A percentile compares a stretch with the other conserved stretches of the same genome.
phyloP scores from a whole-genome alignment of 92 coral and sea anemone species.

The Zoanthus solanderi region DNA sequence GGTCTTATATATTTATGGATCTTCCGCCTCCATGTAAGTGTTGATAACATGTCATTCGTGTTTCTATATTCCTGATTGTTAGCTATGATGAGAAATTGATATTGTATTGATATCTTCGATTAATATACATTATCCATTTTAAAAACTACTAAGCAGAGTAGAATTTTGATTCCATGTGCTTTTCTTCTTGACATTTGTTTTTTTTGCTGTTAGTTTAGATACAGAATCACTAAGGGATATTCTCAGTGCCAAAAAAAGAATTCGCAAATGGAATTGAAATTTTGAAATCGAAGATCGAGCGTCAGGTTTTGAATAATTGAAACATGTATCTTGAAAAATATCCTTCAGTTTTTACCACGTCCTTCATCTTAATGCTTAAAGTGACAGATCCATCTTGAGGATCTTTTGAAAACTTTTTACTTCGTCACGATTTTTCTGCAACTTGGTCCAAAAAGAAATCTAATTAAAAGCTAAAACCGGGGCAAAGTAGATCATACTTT shows the following conservation, averaged over 20 bases:
- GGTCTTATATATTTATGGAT: not conserved
- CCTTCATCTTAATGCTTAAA: not conserved
- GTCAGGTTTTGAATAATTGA: not conserved
- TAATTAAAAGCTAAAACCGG: not conserved
- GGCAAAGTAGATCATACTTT: not conserved
- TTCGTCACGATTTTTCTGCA: not conserved
- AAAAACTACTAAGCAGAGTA: not conserved
- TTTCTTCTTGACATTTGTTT: not conserved
- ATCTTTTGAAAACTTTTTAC: not conserved
- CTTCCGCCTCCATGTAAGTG: not conserved
- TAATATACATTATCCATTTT: not conserved
- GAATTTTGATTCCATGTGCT: not conserved
- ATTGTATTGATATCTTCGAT: not conserved
- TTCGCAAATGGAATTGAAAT: conserved; percentile 33
- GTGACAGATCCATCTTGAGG: not conserved
- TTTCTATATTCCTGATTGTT: not conserved
- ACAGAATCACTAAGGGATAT: not conserved
- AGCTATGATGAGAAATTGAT: conserved; percentile 1
- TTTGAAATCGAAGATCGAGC: not conserved
- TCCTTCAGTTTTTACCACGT: conserved; percentile 17
- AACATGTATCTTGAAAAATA: not conserved
- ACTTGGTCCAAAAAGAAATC: conserved; percentile 5
- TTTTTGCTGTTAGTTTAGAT: not conserved
- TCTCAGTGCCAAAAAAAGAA: not conserved
- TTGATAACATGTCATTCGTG: not conserved